These are phyloP conservation scores for Neotoxoptera formosana DNA, from an alignment of 1,140 invertebrate genomes.

Conservation along the genomic window DNA sequence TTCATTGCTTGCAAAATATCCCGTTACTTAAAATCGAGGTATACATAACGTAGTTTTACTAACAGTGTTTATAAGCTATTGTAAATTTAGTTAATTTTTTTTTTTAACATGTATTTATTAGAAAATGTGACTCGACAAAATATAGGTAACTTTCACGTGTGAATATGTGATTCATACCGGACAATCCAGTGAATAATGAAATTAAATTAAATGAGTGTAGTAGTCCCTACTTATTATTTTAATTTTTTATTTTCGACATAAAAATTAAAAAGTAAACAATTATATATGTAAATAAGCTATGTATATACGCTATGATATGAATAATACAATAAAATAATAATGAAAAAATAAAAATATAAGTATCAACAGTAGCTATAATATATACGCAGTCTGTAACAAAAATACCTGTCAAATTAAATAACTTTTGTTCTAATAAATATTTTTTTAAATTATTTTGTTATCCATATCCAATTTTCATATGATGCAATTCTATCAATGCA, in stretches of 20 bases:
- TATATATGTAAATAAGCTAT: not conserved
- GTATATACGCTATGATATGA: not conserved
- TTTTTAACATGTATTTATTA: not conserved
- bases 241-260: not conserved
- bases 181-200: conserved; percentile 18
- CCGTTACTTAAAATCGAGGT: not conserved
- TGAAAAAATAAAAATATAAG: not conserved
- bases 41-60: not conserved
- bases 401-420: no score
- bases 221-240: not conserved
- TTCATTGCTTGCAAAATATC: not conserved
- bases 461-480: no score
- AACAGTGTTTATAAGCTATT: not conserved
- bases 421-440: no score
- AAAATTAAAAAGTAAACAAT: not conserved
- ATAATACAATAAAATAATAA: not conserved
- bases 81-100: not conserved
- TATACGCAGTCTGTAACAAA: no score
- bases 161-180: conserved; percentile 12
- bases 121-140: not conserved
- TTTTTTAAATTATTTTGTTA: no score
- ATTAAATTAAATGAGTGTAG: not conserved
- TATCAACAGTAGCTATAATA: not conserved
- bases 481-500: no score
- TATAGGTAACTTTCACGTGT: not conserved